Evolutionary conservation across 2,888 invertebrate genomes (phyloP).

Genomic region (Oeneis ivallda): DNA sequence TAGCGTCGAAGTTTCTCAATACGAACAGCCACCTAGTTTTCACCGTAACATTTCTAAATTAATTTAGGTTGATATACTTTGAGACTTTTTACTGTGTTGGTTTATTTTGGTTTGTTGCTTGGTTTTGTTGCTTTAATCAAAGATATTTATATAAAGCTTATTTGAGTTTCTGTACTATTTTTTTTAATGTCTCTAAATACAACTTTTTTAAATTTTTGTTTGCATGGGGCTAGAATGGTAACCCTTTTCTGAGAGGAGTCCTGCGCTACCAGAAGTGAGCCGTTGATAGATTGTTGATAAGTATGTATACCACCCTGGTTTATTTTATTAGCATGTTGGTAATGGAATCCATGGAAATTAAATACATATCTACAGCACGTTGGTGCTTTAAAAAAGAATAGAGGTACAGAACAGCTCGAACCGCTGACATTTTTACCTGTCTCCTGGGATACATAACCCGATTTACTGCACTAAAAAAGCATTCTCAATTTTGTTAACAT

Average conservation of each 20-base stretch:
- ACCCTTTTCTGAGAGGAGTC: no score
- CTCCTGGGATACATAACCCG: constrained; percentile 30
- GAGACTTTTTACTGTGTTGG: constrained; percentile 33
- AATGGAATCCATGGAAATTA: constrained; percentile 8
- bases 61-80: constrained; percentile 35
- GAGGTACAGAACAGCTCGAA: constrained; percentile 16
- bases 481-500: constrained; percentile 23
- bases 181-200: no score
- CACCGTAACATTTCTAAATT: constrained; percentile 34
- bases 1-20: constrained; percentile 46
- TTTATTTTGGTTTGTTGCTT: no score
- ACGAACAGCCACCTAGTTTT: constrained; percentile 37
- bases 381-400: constrained; percentile 26
- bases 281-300: no score
- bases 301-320: no score
- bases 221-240: no score
- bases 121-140: constrained; percentile 9
- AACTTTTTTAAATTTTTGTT: no score
- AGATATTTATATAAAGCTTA: neutral
- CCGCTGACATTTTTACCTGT: constrained; percentile 34
- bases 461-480: constrained; percentile 28
- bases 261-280: no score
- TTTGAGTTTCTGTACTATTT: neutral
- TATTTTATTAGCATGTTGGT: neutral
- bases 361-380: neutral